Evolutionary conservation across 2,888 invertebrate species (phyloP), one percentile per base, ranked within the genome.

Genomic region (Lepas anatifera): DNA sequence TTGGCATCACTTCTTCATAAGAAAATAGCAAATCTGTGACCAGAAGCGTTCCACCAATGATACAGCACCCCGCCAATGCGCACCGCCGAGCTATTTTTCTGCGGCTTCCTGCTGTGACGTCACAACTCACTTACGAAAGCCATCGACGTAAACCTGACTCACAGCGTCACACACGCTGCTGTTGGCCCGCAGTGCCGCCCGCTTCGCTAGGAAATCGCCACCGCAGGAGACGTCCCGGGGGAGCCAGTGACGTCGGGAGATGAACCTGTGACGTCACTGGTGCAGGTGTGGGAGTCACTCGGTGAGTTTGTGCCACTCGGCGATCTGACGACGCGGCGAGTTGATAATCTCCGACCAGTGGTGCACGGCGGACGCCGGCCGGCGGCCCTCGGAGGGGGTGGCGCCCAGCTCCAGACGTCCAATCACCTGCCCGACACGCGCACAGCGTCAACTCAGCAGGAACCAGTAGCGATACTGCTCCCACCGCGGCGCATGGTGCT

Each of bases 341-440:
- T 90, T 94, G 84, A 95, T 92, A 75, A 97, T 95, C 84, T 97
- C 96, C 78, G 91, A 92, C 97, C 97, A 98, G 82, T 98, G 98
- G 78, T 92, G 93, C 29, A 91, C 84, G 69, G 93, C 90, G 73
- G 91, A 87, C 75, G 64, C 8, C 39, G 39, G 35, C 22, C 92
- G 92, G 72, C 85, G 84, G 71, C 89, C 87, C 76, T 89, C 89
- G 25, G 78, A 70, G n/a, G 70, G 68, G 37, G 69, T 27, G 6
- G 72, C 90, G 67, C 97, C 97, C 75, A 98, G 84, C 81, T 96
- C 95, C 81, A 97, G 84, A 76, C 95, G 87, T 29, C 98, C 98
- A 79, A 98, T 96, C 75, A 97, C 94, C 93, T 93, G 77, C 35
- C n/a, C 78, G 77, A 69, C 71, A 72, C 70, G 43, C 16, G 35